Base-by-base conservation (phyloP, 92 coral and sea anemone genomes). In the Porites evermanni region DNA sequence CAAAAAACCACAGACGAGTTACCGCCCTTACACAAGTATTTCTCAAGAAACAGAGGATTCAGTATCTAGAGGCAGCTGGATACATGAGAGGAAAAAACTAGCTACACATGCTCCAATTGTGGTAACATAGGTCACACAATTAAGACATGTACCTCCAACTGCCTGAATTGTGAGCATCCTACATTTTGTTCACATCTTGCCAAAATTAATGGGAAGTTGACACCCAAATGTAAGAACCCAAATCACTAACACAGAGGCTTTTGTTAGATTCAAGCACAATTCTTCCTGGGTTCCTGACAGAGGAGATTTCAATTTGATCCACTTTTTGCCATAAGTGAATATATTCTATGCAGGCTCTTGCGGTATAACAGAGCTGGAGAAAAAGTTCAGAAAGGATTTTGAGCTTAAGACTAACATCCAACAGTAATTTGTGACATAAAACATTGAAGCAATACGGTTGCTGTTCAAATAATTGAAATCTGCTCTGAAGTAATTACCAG, bases 1-100 rank as follows among this genome's bases (percentile, higher is more conserved):
- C 85, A 18, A 54, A 78, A 18, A 80, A 80, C 24, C 85, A 65
- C 85, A 80, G 58, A 54, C 80, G 85, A 51, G 70, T 82, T 69
- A 50, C 53, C 17, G 87, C 87, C 58, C 65, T 71, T 12, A 58
- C 69, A 81, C 86, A 81, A 67, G 26, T 24, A 24, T 24, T 17
- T 80, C 23, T 81, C 8, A 81, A 79, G 72, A 79, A 67, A 19
- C 18, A 79, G 16, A 61, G 83, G 26, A 79, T 64, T 17, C 83
- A 59, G 53, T 51, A 63, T 10, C 69, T 79, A 44, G 83, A 79
- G 23, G 72, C 81, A 18, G 67, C 67, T 52, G 84, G 84, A 12
- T 79, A 18, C 21, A 74, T 29, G 32, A 79, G 79, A 29, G 79
- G 26, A 81, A 71, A 54, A 66, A 50, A 20, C 67, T 63, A 11